A percentile compares a stretch with the other conserved stretches of the same genome.
Conservation (phyloP, 2,113 vertebrate species). For the Paedocypris sp. region DNA sequence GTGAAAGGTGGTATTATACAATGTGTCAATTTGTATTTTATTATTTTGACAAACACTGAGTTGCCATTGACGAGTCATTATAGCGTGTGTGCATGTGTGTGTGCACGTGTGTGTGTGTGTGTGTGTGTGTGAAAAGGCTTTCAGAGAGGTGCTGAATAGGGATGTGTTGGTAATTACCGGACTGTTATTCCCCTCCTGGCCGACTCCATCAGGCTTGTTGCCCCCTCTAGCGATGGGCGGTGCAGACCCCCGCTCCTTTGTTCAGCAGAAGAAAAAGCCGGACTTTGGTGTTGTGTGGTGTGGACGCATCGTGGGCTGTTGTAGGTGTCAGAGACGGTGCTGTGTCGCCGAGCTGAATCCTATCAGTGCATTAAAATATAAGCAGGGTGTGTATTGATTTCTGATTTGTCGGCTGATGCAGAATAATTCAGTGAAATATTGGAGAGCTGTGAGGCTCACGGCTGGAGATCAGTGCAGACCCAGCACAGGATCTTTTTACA, state of each 20-base stretch:
- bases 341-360: neutral
- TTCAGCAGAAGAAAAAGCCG: constrained; percentile 36
- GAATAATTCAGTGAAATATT: constrained; percentile 20
- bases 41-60: too few species aligned
- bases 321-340: constrained; percentile 6
- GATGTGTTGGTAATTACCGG: constrained; percentile 23
- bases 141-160: neutral
- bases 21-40: too few species aligned
- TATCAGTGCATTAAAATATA: constrained; percentile 22
- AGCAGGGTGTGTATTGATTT: constrained; percentile 12
- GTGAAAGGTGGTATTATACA: too few species aligned
- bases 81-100: too few species aligned
- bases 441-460: constrained; percentile 9
- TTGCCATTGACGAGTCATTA: too few species aligned
- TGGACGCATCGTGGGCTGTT: neutral
- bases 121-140: constrained; percentile 21
- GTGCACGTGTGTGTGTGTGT: constrained; percentile 9
- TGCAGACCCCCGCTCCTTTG: constrained; percentile 43
- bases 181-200: neutral
- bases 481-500: too few species aligned
- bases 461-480: too few species aligned
- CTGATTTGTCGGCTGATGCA: constrained; percentile 15
- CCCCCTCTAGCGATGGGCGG: constrained; percentile 62
- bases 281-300: neutral
- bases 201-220: constrained; percentile 42